Conservation (phyloP, 2,888 invertebrate species). For the Ophion slaviceki region DNA sequence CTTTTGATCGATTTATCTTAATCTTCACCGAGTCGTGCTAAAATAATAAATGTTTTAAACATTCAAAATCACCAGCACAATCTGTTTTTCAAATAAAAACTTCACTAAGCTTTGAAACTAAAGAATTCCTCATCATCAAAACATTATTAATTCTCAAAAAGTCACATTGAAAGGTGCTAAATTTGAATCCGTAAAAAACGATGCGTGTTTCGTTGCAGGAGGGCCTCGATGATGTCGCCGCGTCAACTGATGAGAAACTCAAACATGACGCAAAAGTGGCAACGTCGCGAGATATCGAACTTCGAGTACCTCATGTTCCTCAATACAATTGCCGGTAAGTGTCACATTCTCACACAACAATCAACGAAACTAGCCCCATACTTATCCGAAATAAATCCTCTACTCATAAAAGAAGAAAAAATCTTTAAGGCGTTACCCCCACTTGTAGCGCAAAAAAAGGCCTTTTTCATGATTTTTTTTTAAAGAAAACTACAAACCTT, state of each 20-base stretch:
- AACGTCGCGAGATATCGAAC: constrained; percentile 99
- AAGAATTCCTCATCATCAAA: too few species aligned
- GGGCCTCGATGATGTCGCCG: constrained; percentile 99
- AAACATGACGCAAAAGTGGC: constrained; percentile 99
- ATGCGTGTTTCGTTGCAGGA: constrained; percentile 84
- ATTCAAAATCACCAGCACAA: too few species aligned
- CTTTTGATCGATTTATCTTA: too few species aligned
- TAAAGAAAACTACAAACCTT: too few species aligned
- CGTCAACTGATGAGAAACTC: constrained; percentile 99
- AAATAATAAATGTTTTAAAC: too few species aligned
- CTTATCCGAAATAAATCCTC: neutral
- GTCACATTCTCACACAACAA: neutral
- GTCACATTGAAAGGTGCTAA: neutral
- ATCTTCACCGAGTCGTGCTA: too few species aligned
- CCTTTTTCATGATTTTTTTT: too few species aligned
- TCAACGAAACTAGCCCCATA: neutral
- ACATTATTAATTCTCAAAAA: neutral
- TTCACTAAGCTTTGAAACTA: too few species aligned
- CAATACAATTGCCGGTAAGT: constrained; percentile 98
- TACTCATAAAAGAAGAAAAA: neutral
- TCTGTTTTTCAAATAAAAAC: too few species aligned
- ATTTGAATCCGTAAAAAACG: neutral
- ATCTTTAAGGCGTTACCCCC: too few species aligned
- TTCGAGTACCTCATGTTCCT: constrained; percentile 99
- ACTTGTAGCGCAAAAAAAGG: too few species aligned